These are phyloP conservation scores for Ecdyonurus torrentis DNA, from an alignment of 2,888 invertebrate genomes.

Conservation along the genomic window DNA sequence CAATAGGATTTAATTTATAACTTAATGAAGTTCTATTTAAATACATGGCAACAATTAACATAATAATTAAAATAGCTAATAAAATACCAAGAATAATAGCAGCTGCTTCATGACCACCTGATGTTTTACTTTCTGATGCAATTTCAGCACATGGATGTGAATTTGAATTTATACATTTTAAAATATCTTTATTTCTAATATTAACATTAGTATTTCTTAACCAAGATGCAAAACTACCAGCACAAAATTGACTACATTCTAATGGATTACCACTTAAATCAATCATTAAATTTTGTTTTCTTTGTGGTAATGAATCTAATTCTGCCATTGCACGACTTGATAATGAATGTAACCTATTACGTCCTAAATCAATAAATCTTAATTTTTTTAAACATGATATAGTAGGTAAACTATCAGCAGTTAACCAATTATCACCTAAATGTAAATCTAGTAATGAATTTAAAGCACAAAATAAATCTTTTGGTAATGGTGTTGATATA, in stretches of 20 bases:
- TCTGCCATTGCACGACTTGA: slow-evolving; percentile 22
- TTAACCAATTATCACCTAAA: slow-evolving; percentile 36
- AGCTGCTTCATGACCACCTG: slow-evolving; percentile 17
- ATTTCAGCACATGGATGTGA: neutral
- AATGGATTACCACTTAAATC: slow-evolving; percentile 51
- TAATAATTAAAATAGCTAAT: slow-evolving; percentile 33
- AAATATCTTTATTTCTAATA: slow-evolving; percentile 35
- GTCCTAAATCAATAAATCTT: slow-evolving; percentile 47
- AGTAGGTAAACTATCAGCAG: slow-evolving; percentile 23
- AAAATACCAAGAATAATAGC: slow-evolving; percentile 30
- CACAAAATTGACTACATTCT: slow-evolving; percentile 38
- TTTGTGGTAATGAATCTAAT: slow-evolving; percentile 31
- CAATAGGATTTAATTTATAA: slow-evolving; percentile 38
- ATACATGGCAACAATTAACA: slow-evolving; percentile 40
- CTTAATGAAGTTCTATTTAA: slow-evolving; percentile 40
- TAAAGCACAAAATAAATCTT: slow-evolving; percentile 50
- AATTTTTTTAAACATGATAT: slow-evolving; percentile 45
- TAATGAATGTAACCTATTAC: slow-evolving; percentile 30
- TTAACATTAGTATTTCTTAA: slow-evolving; percentile 39
- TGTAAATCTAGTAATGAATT: slow-evolving; percentile 47
- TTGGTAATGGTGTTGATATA: slow-evolving; percentile 25
- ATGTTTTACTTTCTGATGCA: neutral
- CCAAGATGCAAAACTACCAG: slow-evolving; percentile 44
- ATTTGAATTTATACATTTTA: slow-evolving; percentile 19
- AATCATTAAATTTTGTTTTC: slow-evolving; percentile 33